These are phyloP conservation scores for Tragulus kanchil DNA, from an alignment of 2,113 vertebrate genomes.

Conservation along the genomic window DNA sequence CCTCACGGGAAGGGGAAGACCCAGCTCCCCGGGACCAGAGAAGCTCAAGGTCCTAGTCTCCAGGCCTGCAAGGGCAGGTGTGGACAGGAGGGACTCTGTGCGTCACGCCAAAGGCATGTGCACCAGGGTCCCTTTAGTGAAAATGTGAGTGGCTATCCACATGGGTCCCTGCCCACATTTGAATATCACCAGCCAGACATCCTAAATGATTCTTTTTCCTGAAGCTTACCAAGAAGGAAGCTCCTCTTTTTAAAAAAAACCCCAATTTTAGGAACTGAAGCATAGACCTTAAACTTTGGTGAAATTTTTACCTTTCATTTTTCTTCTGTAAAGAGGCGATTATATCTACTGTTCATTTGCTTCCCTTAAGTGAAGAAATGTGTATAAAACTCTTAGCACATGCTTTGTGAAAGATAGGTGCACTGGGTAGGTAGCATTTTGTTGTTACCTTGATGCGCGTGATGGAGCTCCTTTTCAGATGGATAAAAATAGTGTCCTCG, in stretches of 20 bases:
- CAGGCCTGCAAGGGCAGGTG: background rate
- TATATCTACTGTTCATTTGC: background rate
- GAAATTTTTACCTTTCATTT: background rate
- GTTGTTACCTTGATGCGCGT: background rate
- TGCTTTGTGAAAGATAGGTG: background rate
- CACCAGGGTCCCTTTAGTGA: background rate
- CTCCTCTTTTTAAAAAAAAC: too few species aligned
- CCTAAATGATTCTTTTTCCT: background rate
- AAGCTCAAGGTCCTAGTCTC: background rate
- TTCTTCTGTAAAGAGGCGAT: background rate
- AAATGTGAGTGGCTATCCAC: background rate
- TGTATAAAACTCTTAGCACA: background rate
- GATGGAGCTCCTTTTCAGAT: background rate
- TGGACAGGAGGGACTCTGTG: background rate
- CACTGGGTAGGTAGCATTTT: background rate
- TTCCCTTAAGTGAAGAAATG: background rate
- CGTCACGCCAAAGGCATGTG: background rate
- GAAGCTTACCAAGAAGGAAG: background rate
- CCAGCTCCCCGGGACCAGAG: background rate
- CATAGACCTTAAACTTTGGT: background rate
- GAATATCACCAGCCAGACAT: background rate
- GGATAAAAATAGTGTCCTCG: background rate
- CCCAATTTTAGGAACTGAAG: slow-evolving; percentile 9
- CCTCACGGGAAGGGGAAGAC: too few species aligned
- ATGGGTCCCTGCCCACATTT: background rate